Conservation (phyloP, 2,888 invertebrate species). For the Crossocerus cetratus region DNA sequence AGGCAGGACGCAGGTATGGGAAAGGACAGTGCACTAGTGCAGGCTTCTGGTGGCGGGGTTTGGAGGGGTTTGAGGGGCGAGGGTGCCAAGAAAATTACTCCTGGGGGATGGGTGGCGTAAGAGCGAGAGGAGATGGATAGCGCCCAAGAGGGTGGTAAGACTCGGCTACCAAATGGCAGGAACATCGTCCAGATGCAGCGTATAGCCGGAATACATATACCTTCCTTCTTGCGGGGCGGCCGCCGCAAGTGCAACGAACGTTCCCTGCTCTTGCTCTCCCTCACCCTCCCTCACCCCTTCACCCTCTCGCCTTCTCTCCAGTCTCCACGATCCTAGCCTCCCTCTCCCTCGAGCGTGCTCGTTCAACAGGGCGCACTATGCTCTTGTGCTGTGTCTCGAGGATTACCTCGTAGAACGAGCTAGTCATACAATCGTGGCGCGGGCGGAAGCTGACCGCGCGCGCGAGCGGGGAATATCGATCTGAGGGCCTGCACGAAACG, state of each 20-base stretch:
- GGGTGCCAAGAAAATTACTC: constrained; percentile 55
- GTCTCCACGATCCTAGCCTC: background rate
- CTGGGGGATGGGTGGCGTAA: constrained; percentile 48
- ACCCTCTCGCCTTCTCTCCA: background rate
- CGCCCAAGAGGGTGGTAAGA: constrained; percentile 67
- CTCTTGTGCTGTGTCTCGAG: background rate
- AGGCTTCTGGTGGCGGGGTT: too few species aligned
- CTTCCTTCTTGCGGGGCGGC: constrained; percentile 25
- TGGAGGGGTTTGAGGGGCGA: constrained; percentile 15
- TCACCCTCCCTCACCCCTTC: background rate
- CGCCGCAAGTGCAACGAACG: constrained; percentile 39
- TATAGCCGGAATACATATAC: constrained; percentile 21
- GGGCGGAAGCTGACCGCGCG: constrained; percentile 44
- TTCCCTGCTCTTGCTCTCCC: background rate
- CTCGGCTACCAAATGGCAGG: constrained; percentile 60
- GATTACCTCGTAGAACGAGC: constrained; percentile 39
- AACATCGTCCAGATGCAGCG: constrained; percentile 53
- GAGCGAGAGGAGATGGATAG: constrained; percentile 62
- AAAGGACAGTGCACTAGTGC: constrained; percentile 7
- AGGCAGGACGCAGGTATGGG: constrained; percentile 18
- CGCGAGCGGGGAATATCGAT: constrained; percentile 43
- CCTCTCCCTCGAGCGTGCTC: too few species aligned
- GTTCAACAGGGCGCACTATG: too few species aligned
- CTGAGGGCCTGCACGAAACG: constrained; percentile 27
- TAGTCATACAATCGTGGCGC: constrained; percentile 29